Percentiles rank a stretch among this genome's conserved stretches.
Evolutionary conservation across 2,797 vertebrate species (phyloP).

Genomic region (Crocidura indochinensis): DNA sequence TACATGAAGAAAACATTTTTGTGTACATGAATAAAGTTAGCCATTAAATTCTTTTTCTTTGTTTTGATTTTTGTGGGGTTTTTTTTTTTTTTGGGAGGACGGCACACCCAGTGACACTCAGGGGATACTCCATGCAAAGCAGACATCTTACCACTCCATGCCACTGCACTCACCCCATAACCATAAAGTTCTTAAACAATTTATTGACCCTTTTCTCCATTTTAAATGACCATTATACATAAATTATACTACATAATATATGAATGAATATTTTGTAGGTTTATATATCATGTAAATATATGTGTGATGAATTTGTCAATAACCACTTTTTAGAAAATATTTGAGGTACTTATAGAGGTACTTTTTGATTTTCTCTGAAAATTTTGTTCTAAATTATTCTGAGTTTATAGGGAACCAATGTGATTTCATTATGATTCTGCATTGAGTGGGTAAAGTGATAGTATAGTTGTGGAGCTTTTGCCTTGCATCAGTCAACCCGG

Average conservation of each 20-base stretch:
- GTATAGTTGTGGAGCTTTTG: too few relatives aligned
- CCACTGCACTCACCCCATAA: too few relatives aligned
- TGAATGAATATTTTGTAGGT: background rate
- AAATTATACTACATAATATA: background rate
- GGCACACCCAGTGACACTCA: too few relatives aligned
- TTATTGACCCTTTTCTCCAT: background rate
- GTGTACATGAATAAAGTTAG: background rate
- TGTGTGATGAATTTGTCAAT: background rate
- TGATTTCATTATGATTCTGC: background rate
- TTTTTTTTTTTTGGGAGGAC: too few relatives aligned
- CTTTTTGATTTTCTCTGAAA: background rate
- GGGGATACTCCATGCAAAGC: too few relatives aligned
- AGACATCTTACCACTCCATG: too few relatives aligned
- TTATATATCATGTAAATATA: too few relatives aligned
- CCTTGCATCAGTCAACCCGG: too few relatives aligned
- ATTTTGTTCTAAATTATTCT: slow-evolving; percentile 24
- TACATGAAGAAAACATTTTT: background rate
- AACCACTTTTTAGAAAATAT: slow-evolving; percentile 14
- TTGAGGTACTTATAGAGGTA: background rate
- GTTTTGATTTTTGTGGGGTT: too few relatives aligned
- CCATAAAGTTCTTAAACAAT: too few relatives aligned
- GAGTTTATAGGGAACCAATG: background rate
- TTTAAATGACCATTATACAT: background rate
- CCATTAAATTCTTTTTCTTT: too few relatives aligned
- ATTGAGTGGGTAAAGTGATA: too few relatives aligned